Evolutionary conservation across 2,797 vertebrate genomes (phyloP), one percentile per base, ranked within the genome.

Genomic region (Hippocampus kuda): DNA sequence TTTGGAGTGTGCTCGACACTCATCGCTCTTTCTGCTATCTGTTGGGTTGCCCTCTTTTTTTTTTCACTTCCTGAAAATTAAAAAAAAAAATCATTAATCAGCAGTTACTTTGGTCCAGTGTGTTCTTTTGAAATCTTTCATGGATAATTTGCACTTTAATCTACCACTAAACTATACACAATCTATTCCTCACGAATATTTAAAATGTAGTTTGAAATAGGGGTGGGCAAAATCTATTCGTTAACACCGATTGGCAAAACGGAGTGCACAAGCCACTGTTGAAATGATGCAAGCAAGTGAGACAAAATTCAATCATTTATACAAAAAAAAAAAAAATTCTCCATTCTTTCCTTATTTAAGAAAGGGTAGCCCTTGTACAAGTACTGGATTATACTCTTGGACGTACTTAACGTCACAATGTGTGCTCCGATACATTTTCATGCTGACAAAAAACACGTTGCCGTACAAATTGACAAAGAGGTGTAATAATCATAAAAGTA

Each of bases 321-420:
- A 86, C 78, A 88, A 89, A 88, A 79, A 77, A 81, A 68, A 77
- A 77, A 77, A 75, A 53, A 85, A 77, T 86, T 72, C 48, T 75
- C 75, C 74, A 79, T 84, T 71, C 75, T 67, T 20, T 48, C 12
- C 26, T 81, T 13, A 42, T 6, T 82, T 87, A 86, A 83, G 85
- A 90, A 90, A 87, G 74, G 72, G 79, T 89, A 92, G 91, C 90
- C 90, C 91, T 92, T 92, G 88, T 89, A 90, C 88, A 84, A 89
- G 59, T 61, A 61, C 59, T 22, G 81, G 81, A 83, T 38, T 38
- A 38, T 83, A 83, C 82, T 70, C 83, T 85, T 85, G 80, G 87
- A 89, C 86, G 83, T 83, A 86, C 79, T 76, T 54, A 72, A 83
- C 77, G 83, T 86, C 87, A 87, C 87, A 87, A 86, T 84, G 81